Evolutionary conservation across 2,113 vertebrate genomes (phyloP).

Genomic region (Loxodonta africana): DNA sequence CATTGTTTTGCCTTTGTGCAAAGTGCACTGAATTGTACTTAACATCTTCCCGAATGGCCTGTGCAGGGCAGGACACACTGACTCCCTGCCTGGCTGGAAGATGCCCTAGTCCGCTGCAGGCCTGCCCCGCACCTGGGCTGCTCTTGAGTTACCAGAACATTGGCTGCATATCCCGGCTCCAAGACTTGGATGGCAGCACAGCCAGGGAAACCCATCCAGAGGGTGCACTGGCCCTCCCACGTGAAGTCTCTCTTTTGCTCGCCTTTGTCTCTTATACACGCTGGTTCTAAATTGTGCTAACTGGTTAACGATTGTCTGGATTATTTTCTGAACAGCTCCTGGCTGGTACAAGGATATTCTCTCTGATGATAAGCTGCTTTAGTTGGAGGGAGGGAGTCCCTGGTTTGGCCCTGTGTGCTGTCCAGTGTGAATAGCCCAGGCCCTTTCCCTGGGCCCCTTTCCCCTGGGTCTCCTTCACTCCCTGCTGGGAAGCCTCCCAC

Average conservation of each 20-base stretch:
- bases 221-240: not conserved
- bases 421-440: not conserved
- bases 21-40: conserved; percentile 68
- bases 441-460: not conserved
- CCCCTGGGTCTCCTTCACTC: not conserved
- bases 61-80: not conserved
- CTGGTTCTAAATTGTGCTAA: conserved; percentile 54
- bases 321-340: conserved; percentile 55
- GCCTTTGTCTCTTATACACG: not conserved
- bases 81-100: not conserved
- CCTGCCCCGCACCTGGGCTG: not conserved
- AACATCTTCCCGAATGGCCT: not conserved
- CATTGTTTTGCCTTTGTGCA: conserved; percentile 70
- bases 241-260: not conserved
- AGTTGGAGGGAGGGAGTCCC: not conserved
- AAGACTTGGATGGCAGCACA: not conserved
- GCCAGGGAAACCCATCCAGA: not conserved
- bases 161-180: not conserved
- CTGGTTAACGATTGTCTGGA: not conserved
- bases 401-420: not conserved
- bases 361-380: not conserved
- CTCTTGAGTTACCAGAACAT: not conserved
- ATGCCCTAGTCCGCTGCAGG: not conserved
- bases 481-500: not conserved
- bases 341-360: not conserved